These are phyloP conservation scores for Morelia viridis DNA, from an alignment of 2,797 vertebrate species.

Conservation along the genomic window DNA sequence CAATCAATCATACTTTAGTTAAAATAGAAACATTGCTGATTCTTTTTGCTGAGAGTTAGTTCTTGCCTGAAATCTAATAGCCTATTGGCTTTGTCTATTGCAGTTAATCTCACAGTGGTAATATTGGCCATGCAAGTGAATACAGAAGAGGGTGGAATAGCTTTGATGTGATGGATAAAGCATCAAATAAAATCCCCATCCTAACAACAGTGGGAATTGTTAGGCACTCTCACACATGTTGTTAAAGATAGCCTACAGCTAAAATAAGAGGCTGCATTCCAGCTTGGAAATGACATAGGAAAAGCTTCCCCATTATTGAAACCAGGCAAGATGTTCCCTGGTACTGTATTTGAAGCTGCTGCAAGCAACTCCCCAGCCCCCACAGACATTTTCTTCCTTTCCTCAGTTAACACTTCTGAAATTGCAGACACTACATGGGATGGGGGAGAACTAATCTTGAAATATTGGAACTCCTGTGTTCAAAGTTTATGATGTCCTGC, in stretches of 20 bases:
- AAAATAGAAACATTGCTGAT: background rate
- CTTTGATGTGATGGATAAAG: background rate
- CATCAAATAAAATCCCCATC: background rate
- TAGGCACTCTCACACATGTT: background rate
- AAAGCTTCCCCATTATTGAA: background rate
- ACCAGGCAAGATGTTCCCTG: background rate
- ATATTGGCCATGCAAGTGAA: background rate
- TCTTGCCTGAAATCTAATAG: background rate
- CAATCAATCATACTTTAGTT: background rate
- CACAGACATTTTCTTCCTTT: background rate
- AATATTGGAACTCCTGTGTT: background rate
- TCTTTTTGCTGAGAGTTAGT: background rate
- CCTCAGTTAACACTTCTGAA: background rate
- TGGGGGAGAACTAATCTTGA: background rate
- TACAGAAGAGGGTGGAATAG: background rate
- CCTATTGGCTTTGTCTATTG: background rate
- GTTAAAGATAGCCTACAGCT: background rate
- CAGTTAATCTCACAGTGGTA: background rate
- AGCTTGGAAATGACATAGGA: background rate
- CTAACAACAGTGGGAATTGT: background rate
- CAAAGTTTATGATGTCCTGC: background rate
- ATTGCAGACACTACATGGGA: background rate
- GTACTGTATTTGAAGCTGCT: background rate
- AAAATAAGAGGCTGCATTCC: background rate
- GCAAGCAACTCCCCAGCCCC: background rate